Percentiles rank a stretch among this genome's conserved stretches.
Conservation (phyloP, 2,888 invertebrate species). For the Bugulina stolonifera region DNA sequence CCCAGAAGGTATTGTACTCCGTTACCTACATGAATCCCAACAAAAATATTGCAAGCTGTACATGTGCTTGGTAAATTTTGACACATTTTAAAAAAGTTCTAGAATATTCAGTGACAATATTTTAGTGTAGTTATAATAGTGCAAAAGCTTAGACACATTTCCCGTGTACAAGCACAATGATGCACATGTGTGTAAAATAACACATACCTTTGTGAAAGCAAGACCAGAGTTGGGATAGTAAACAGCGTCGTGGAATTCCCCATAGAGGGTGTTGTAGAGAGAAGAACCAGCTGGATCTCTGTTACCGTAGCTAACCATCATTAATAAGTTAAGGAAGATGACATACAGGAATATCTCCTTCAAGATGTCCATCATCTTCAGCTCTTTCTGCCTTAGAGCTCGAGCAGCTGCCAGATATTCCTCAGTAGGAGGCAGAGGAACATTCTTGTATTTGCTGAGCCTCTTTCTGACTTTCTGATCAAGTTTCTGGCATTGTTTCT, state of each 20-base stretch:
- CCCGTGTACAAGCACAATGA: too few relatives aligned
- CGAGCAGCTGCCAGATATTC: slow-evolving; percentile 33
- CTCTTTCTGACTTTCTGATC: slow-evolving; percentile 31
- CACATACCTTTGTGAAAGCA: not conserved
- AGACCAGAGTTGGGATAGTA: slow-evolving; percentile 2
- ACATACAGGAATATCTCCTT: slow-evolving; percentile 36
- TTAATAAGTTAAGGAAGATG: slow-evolving; percentile 35
- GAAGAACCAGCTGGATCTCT: not conserved
- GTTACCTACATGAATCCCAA: too few relatives aligned
- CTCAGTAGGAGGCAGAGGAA: slow-evolving; percentile 33
- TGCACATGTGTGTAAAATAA: too few relatives aligned
- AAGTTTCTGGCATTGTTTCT: slow-evolving; percentile 32
- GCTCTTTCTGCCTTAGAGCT: slow-evolving; percentile 32
- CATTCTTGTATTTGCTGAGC: slow-evolving; percentile 30
- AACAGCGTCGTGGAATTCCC: slow-evolving; percentile 10
- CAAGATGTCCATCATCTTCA: slow-evolving; percentile 35
- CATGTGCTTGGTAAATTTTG: too few relatives aligned
- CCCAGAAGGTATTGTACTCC: slow-evolving; percentile 5
- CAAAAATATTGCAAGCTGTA: too few relatives aligned
- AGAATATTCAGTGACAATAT: too few relatives aligned
- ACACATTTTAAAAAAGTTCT: too few relatives aligned
- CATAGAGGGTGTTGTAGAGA: slow-evolving; percentile 19
- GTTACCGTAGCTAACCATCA: slow-evolving; percentile 36
- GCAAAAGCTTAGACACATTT: too few relatives aligned
- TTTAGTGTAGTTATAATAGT: too few relatives aligned